These are phyloP conservation scores for Cephus cinctus DNA, from an alignment of 1,140 invertebrate species.

Conservation along the genomic window DNA sequence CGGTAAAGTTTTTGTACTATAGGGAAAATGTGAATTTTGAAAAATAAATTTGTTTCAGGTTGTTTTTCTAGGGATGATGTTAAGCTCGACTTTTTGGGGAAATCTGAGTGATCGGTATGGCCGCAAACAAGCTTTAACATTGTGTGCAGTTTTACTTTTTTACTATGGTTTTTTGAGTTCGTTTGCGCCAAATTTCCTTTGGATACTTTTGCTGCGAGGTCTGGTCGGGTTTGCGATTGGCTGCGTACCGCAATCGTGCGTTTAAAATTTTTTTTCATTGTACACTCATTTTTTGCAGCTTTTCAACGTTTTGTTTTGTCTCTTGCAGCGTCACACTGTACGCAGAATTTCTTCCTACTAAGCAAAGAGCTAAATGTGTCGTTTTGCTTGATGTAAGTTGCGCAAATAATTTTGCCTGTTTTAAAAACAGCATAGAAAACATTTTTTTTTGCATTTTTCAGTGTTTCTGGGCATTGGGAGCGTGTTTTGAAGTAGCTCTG, in stretches of 20 bases:
- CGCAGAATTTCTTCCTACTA: slow-evolving; percentile 92
- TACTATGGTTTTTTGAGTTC: slow-evolving; percentile 90
- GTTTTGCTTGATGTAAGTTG: slow-evolving; percentile 89
- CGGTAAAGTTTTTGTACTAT: slow-evolving; percentile 9
- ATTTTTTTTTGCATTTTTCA: slow-evolving; percentile 47
- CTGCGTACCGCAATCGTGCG: slow-evolving; percentile 95
- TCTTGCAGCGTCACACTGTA: slow-evolving; percentile 87
- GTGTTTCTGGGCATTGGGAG: slow-evolving; percentile 96
- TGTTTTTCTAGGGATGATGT: slow-evolving; percentile 96
- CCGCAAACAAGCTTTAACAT: slow-evolving; percentile 82
- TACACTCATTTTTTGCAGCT: not conserved
- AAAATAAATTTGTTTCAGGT: slow-evolving; percentile 62
- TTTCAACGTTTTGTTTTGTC: slow-evolving; percentile 19
- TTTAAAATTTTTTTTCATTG: slow-evolving; percentile 33
- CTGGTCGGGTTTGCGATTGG: slow-evolving; percentile 95
- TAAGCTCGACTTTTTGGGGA: slow-evolving; percentile 94
- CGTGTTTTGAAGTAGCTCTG: slow-evolving; percentile 87
- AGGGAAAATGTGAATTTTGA: slow-evolving; percentile 19
- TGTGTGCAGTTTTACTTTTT: slow-evolving; percentile 85
- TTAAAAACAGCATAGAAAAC: slow-evolving; percentile 6
- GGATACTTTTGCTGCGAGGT: slow-evolving; percentile 86
- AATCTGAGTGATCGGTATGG: slow-evolving; percentile 94
- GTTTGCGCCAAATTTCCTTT: slow-evolving; percentile 87
- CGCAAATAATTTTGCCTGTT: too few relatives aligned
- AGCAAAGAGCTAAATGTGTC: slow-evolving; percentile 91